phyloP scores from a whole-genome alignment of 2,113 vertebrate species.

The Talpa occidentalis region DNA sequence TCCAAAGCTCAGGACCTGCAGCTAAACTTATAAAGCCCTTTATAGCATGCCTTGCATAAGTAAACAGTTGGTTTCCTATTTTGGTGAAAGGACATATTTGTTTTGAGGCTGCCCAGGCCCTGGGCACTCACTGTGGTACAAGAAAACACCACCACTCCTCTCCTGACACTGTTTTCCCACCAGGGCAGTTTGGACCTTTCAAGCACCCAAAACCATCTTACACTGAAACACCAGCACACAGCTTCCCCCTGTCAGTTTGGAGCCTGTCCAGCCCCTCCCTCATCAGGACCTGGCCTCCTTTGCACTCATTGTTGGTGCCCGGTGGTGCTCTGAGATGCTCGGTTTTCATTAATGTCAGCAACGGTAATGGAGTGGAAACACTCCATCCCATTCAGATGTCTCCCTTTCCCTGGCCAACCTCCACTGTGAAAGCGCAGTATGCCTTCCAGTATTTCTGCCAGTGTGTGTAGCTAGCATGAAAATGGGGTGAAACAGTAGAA shows the following conservation, averaged over 20 bases:
- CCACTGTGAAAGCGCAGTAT: neutral
- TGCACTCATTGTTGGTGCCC: neutral
- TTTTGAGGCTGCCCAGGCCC: neutral
- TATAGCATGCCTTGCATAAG: neutral
- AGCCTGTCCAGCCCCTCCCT: neutral
- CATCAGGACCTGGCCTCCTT: neutral
- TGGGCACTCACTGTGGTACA: neutral
- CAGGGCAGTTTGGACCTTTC: neutral
- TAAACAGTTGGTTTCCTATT: neutral
- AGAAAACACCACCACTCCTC: neutral
- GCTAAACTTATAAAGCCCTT: constrained; percentile 42
- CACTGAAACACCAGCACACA: neutral
- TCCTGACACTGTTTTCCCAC: neutral
- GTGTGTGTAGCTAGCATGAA: neutral
- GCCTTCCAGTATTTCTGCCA: neutral
- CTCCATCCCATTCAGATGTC: constrained; percentile 1
- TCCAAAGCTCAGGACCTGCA: constrained; percentile 68
- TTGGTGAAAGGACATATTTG: neutral
- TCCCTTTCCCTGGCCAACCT: neutral
- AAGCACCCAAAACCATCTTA: neutral
- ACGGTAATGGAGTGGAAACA: constrained; percentile 69
- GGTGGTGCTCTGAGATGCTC: accelerated
- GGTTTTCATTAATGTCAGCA: constrained; percentile 66
- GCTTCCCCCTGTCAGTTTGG: neutral
- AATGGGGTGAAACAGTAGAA: neutral